A percentile compares a stretch with the other conserved stretches of the same genome.
These are phyloP conservation scores for Mustela nigripes DNA, from an alignment of 2,113 vertebrate genomes.

Conservation along the genomic window DNA sequence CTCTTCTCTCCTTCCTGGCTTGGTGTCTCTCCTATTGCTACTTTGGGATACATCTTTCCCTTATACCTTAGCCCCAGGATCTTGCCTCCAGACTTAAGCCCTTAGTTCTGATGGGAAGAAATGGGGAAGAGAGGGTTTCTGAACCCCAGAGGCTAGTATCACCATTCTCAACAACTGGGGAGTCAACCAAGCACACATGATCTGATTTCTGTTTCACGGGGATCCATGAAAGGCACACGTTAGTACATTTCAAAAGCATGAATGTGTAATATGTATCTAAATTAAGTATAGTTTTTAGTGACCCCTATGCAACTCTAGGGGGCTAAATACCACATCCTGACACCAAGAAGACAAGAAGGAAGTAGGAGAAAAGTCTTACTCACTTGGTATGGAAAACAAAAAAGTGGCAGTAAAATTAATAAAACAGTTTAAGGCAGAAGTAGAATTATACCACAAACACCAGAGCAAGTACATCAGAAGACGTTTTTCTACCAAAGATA, in stretches of 20 bases:
- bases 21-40: not conserved
- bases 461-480: slow-evolving; percentile 31
- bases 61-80: not conserved
- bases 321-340: not conserved
- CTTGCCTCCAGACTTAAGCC: not conserved
- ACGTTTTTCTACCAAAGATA: slow-evolving; percentile 45
- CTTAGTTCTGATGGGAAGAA: not conserved
- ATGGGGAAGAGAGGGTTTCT: not conserved
- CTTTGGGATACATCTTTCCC: not conserved
- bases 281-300: slow-evolving; percentile 22
- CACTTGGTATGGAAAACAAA: slow-evolving; percentile 22
- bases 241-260: not conserved
- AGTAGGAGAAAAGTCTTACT: not conserved
- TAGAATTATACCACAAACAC: slow-evolving; percentile 34
- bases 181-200: not conserved
- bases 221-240: not conserved
- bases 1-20: not conserved
- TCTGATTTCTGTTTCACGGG: not conserved
- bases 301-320: not conserved
- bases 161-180: not conserved
- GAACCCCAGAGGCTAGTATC: not conserved
- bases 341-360: not conserved
- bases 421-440: not conserved
- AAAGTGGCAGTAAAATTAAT: slow-evolving; percentile 18
- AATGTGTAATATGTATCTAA: not conserved